Evolutionary conservation across 2,797 vertebrate genomes (phyloP), one percentile per base, ranked within the genome.

Genomic region (Sebastes glaucus): DNA sequence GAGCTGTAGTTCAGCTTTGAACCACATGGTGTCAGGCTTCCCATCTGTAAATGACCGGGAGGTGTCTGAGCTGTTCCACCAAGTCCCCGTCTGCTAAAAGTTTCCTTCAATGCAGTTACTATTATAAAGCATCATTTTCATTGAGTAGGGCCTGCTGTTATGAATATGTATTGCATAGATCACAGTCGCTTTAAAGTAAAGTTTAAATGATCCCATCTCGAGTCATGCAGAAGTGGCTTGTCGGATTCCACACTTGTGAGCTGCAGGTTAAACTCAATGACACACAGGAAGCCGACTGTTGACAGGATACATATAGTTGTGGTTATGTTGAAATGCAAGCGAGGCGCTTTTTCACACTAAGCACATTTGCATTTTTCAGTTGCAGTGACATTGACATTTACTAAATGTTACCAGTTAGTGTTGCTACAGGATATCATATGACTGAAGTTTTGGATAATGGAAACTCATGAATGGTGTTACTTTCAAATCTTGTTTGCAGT

Each of bases 221-320:
- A 35, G 10, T 75, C 5, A 38, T 25, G 11, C 46, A 28, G 52
- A 71, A 33, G 46, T 23, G 3, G 30, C 10, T 38, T 55, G 49
- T 71, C 7, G 53, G 35, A 33, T 74, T 68, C 49, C 66, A 16
- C 35, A 25, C 20, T 30, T 32, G 13, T 27, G 14, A 77, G 55
- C 53, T 59, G 60, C 83, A 87, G 67, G 59, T 67, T 63, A 66
- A 70, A 70, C 62, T 75, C 33, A 75, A 72, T 82, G 82, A 86
- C 81, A 90, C 86, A 94, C 94, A 95, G 95, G 95, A 96, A 95
- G 88, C 67, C 6, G 67, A 83, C 74, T 91, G 88, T 86, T 90
- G 87, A 94, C 95, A 95, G 95, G 94, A 95, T 96, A 94, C 93
- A 82, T 90, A 83, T 84, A 89, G 81, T 56, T 95, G 95, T 91